phyloP scores from a whole-genome alignment of 92 coral and sea anemone genomes.

The Umimayanthus kanabou region DNA sequence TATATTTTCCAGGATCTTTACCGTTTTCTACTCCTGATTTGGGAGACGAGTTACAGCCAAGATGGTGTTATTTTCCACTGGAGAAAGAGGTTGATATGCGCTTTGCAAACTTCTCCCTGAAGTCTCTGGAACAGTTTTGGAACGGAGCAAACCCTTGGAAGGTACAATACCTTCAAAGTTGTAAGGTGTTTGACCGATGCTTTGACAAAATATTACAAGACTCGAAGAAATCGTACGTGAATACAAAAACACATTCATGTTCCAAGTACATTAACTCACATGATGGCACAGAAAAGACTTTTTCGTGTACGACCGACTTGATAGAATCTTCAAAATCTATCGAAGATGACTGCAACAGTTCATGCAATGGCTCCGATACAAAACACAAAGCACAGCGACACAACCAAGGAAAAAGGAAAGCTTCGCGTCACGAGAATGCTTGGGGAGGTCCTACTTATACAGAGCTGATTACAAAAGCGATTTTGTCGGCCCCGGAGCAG shows the following conservation, averaged over 20 bases:
- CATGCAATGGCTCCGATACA: not conserved
- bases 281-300: not conserved
- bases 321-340: not conserved
- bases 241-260: not conserved
- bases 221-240: not conserved
- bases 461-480: slow-evolving; percentile 36
- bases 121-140: slow-evolving; percentile 16
- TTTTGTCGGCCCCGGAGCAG: slow-evolving; percentile 39
- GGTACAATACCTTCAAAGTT: slow-evolving; percentile 15
- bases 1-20: slow-evolving; percentile 35
- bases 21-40: slow-evolving; percentile 37
- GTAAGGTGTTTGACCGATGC: slow-evolving; percentile 32
- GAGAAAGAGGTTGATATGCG: slow-evolving; percentile 22
- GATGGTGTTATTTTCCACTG: slow-evolving; percentile 12
- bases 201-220: slow-evolving; percentile 36
- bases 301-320: not conserved
- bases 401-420: slow-evolving; percentile 5
- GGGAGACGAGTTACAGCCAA: slow-evolving; percentile 17
- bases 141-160: not conserved
- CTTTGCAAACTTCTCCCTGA: slow-evolving; percentile 12
- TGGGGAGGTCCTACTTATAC: slow-evolving; percentile 47
- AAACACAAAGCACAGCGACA: slow-evolving; percentile 25
- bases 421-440: slow-evolving; percentile 39
- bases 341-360: not conserved
- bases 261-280: slow-evolving; percentile 14